Percentiles rank a stretch among this genome's conserved stretches.
Evolutionary conservation across 2,113 vertebrate species (phyloP).

Genomic region (Salvelinus fontinalis): DNA sequence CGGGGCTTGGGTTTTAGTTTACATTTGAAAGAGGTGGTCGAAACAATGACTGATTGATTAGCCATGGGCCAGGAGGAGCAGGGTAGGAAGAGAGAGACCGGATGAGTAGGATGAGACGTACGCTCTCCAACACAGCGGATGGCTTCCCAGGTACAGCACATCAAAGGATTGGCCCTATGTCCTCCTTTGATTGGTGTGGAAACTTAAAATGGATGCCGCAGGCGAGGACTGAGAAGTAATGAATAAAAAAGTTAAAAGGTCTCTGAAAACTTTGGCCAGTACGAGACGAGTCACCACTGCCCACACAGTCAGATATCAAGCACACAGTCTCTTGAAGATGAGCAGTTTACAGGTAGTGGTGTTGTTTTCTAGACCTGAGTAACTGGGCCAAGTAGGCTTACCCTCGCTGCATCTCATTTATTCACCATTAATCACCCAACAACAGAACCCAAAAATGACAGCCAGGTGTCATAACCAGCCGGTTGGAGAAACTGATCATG

Average conservation of each 20-base stretch:
- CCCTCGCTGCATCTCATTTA: slow-evolving; percentile 9
- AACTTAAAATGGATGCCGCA: slow-evolving; percentile 3
- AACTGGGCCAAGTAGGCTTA: not conserved
- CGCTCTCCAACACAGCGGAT: not conserved
- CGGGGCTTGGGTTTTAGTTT: slow-evolving; percentile 21
- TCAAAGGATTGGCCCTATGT: slow-evolving; percentile 9
- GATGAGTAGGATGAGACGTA: not conserved
- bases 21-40: not conserved
- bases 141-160: not conserved
- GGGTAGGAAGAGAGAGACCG: not conserved
- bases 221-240: not conserved
- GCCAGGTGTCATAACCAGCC: slow-evolving; percentile 46
- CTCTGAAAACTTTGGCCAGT: not conserved
- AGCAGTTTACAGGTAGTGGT: not conserved
- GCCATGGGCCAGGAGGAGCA: not conserved
- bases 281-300: too few species aligned
- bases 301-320: not conserved
- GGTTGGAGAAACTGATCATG: slow-evolving; percentile 32
- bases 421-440: slow-evolving; percentile 26
- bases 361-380: slow-evolving; percentile 1
- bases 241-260: not conserved
- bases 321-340: not conserved
- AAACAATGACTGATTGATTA: not conserved
- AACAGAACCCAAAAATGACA: slow-evolving; percentile 36
- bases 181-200: not conserved